phyloP scores from a whole-genome alignment of 2,888 invertebrate genomes.

The Drosophila kambysellisi region DNA sequence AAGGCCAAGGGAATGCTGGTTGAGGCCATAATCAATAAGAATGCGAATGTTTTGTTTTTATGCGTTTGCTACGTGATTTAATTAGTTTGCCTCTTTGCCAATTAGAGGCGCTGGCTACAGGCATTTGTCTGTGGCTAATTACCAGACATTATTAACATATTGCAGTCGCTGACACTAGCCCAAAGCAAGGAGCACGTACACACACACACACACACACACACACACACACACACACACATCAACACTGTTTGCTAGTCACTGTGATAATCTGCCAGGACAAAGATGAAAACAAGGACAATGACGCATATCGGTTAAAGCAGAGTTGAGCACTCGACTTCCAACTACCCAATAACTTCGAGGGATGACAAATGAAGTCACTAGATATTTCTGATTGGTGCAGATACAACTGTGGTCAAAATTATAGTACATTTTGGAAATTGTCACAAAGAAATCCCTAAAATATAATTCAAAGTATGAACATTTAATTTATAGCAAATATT shows the following conservation, averaged over 20 bases:
- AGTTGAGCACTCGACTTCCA: conserved; percentile 4
- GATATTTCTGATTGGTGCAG: neutral
- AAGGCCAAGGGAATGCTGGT: neutral
- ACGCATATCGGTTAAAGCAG: neutral
- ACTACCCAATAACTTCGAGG: conserved; percentile 1
- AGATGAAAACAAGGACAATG: conserved; percentile 8
- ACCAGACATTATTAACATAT: conserved; percentile 68
- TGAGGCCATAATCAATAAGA: conserved; percentile 3
- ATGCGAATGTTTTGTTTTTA: conserved; percentile 57
- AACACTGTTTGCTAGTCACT: conserved; percentile 37
- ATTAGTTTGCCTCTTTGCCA: conserved; percentile 63
- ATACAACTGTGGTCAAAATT: neutral
- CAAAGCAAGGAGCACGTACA: conserved; percentile 21
- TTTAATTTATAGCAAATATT: neutral
- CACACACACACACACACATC: conserved; percentile 6
- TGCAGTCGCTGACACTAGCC: conserved; percentile 33
- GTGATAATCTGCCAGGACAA: conserved; percentile 43
- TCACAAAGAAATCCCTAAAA: neutral
- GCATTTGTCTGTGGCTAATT: conserved; percentile 67
- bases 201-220: neutral
- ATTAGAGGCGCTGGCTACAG: conserved; percentile 52
- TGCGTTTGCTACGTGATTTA: conserved; percentile 78
- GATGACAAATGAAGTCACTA: neutral
- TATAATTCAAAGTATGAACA: neutral
- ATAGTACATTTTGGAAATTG: neutral